Percentiles rank a stretch among this genome's conserved stretches.
Conservation (phyloP, 2,113 vertebrate species). For the Limanda limanda region DNA sequence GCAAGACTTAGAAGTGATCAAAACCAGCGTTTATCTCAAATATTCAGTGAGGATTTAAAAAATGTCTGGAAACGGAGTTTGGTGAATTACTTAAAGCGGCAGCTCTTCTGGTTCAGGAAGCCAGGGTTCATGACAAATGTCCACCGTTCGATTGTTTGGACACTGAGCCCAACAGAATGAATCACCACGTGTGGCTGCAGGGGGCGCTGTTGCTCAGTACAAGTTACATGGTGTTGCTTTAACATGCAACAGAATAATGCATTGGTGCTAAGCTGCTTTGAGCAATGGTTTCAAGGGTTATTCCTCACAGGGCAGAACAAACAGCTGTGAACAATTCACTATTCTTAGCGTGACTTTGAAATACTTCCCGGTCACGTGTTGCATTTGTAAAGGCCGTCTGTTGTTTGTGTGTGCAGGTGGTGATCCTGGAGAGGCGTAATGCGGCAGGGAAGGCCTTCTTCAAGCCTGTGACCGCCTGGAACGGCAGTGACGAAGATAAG, state of each 20-base stretch:
- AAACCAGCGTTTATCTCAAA: too few species aligned
- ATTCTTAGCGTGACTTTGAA: neutral
- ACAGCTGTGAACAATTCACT: neutral
- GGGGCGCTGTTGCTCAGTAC: too few species aligned
- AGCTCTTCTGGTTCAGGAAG: too few species aligned
- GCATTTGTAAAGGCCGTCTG: neutral
- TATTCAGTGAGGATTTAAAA: too few species aligned
- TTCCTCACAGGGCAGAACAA: neutral
- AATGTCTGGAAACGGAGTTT: too few species aligned
- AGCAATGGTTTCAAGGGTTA: neutral
- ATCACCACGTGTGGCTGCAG: neutral
- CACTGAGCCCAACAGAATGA: too few species aligned
- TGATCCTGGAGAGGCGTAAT: conserved; percentile 92
- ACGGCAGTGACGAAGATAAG: conserved; percentile 88
- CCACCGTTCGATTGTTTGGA: too few species aligned
- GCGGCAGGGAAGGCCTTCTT: conserved; percentile 86
- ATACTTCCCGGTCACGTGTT: neutral
- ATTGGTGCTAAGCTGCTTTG: neutral
- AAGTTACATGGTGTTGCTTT: too few species aligned
- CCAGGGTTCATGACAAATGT: too few species aligned
- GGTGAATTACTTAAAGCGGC: too few species aligned
- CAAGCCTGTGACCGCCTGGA: conserved; percentile 88
- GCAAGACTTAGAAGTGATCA: too few species aligned
- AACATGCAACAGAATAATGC: neutral
- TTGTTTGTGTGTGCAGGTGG: conserved; percentile 81